Conservation (phyloP, 64 coral and sea anemone genomes). For the Pocillopora verrucosa region DNA sequence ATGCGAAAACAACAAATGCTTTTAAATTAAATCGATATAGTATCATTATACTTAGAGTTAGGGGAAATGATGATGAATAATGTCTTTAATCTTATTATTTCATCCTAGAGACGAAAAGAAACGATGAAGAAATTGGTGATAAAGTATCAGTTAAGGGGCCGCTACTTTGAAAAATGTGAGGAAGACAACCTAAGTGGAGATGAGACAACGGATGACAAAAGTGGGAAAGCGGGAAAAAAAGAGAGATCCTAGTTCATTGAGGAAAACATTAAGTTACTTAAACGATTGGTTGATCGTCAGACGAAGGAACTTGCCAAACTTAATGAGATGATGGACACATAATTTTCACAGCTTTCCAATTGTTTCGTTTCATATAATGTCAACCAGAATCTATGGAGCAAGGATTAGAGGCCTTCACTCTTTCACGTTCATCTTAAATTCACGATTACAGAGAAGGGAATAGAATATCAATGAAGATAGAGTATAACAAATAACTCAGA, state of each 20-base stretch:
- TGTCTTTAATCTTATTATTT: not conserved
- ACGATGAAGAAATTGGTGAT: slow-evolving; percentile 8
- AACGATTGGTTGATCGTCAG: not conserved
- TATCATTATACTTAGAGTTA: not conserved
- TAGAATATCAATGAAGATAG: too few species aligned
- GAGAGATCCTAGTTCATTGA: not conserved
- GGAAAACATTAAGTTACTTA: slow-evolving; percentile 1
- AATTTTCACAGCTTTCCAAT: too few species aligned
- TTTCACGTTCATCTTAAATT: too few species aligned
- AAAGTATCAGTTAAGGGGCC: not conserved
- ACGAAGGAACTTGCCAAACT: not conserved
- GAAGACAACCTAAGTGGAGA: not conserved
- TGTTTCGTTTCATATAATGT: too few species aligned
- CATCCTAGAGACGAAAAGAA: not conserved
- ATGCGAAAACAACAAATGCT: not conserved
- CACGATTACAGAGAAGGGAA: too few species aligned
- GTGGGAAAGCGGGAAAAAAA: too few species aligned
- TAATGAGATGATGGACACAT: not conserved
- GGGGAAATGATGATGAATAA: not conserved
- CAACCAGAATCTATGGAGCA: too few species aligned
- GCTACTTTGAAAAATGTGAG: not conserved
- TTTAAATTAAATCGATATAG: not conserved
- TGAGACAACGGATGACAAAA: not conserved
- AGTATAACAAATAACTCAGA: too few species aligned
- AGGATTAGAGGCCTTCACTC: too few species aligned